Percentiles rank a stretch among this genome's conserved stretches.
Conservation (phyloP, 1,140 invertebrate species). For the Procambarus clarkii region DNA sequence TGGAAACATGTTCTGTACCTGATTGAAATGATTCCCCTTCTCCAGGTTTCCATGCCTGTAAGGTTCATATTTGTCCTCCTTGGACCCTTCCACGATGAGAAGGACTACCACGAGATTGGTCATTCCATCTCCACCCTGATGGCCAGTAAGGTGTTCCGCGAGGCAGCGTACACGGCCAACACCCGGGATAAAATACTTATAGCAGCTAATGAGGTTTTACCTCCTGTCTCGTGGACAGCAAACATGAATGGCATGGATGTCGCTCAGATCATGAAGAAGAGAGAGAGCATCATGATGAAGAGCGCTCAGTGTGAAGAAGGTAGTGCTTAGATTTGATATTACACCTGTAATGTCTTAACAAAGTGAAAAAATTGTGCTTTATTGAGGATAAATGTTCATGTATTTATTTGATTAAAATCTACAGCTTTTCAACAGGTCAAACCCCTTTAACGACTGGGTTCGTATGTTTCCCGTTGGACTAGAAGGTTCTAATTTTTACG, state of each 20-base stretch:
- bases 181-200: constrained; percentile 89
- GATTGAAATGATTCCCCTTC: neutral
- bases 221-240: constrained; percentile 97
- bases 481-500: too few relatives aligned
- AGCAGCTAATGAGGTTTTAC: constrained; percentile 94
- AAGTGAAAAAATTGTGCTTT: too few relatives aligned
- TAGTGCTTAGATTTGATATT: neutral
- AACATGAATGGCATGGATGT: constrained; percentile 92
- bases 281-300: constrained; percentile 58
- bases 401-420: too few relatives aligned
- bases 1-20: neutral
- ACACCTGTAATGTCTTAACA: neutral
- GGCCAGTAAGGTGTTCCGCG: constrained; percentile 95
- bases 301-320: constrained; percentile 65
- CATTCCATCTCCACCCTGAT: constrained; percentile 96
- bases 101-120: constrained; percentile 97
- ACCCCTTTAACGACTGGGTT: too few relatives aligned
- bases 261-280: constrained; percentile 75
- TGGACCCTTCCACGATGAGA: constrained; percentile 86
- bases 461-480: too few relatives aligned
- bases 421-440: too few relatives aligned
- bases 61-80: constrained; percentile 95
- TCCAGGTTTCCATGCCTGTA: constrained; percentile 90
- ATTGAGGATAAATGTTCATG: too few relatives aligned
- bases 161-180: constrained; percentile 92